phyloP scores from a whole-genome alignment of 2,113 vertebrate species.

The Glaucomys volans region DNA sequence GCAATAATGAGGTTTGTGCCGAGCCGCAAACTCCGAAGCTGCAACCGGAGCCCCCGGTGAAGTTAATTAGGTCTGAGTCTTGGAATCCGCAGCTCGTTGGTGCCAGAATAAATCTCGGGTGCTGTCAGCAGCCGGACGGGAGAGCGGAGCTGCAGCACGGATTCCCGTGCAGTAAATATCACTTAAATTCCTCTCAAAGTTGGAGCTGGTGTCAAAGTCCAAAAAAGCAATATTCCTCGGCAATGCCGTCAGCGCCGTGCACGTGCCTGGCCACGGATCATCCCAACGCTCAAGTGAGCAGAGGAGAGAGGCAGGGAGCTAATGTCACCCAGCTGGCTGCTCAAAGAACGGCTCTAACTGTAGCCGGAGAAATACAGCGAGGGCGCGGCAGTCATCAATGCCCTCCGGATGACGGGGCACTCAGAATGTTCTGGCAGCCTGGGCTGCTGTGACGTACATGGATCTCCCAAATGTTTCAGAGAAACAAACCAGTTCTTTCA shows the following conservation, averaged over 20 bases:
- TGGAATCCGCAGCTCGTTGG: not conserved
- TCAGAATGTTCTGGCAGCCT: slow-evolving; percentile 54
- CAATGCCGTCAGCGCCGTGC: slow-evolving; percentile 38
- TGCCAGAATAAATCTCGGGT: slow-evolving; percentile 21
- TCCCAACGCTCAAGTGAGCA: slow-evolving; percentile 58
- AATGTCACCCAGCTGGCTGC: slow-evolving; percentile 55
- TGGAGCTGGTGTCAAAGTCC: slow-evolving; percentile 77
- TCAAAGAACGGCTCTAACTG: not conserved
- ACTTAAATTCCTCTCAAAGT: slow-evolving; percentile 74
- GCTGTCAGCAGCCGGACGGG: slow-evolving; percentile 42
- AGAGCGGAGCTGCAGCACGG: not conserved
- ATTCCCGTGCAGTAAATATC: slow-evolving; percentile 76
- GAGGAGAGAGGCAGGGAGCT: slow-evolving; percentile 43
- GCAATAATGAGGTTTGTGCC: not conserved
- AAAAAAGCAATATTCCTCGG: slow-evolving; percentile 73
- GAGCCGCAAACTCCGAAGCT: not conserved
- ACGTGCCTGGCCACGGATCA: slow-evolving; percentile 32
- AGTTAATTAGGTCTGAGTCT: slow-evolving; percentile 51
- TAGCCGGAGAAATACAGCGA: slow-evolving; percentile 63
- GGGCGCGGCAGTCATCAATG: not conserved
- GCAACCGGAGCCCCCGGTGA: not conserved
- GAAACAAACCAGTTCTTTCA: not conserved
- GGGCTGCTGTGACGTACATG: slow-evolving; percentile 50
- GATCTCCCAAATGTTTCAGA: slow-evolving; percentile 32
- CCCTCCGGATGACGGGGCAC: slow-evolving; percentile 22